A percentile compares a stretch with the other conserved stretches of the same genome.
These are phyloP conservation scores for Diaperis boleti DNA, from an alignment of 2,888 invertebrate genomes.

Conservation along the genomic window DNA sequence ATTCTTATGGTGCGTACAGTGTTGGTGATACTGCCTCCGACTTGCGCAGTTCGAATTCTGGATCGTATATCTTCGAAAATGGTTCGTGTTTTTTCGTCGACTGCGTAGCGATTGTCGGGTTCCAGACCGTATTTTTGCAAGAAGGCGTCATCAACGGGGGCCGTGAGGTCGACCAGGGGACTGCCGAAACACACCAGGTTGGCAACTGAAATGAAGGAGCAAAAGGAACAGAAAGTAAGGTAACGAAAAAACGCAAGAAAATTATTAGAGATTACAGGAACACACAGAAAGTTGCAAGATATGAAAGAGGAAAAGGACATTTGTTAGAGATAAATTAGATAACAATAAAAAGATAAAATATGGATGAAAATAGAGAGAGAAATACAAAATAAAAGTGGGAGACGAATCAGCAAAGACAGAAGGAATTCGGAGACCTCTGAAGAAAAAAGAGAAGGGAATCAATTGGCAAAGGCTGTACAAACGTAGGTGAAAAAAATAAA, in stretches of 20 bases:
- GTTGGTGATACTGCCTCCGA: constrained; percentile 53
- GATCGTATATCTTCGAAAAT: constrained; percentile 46
- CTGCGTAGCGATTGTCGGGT: constrained; percentile 45
- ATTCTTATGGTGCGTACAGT: constrained; percentile 47
- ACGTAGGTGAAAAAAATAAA: too few relatives aligned
- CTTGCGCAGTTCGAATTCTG: constrained; percentile 37
- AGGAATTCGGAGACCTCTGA: too few relatives aligned
- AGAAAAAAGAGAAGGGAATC: too few relatives aligned
- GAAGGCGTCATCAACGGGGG: constrained; percentile 46
- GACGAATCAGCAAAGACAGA: too few relatives aligned
- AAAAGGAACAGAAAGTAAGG: too few relatives aligned
- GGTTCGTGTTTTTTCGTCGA: constrained; percentile 20
- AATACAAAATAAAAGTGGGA: too few relatives aligned
- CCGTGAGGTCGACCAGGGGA: constrained; percentile 51
- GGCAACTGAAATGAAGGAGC: constrained; percentile 20
- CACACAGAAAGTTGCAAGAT: too few relatives aligned
- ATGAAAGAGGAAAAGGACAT: too few relatives aligned
- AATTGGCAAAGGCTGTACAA: too few relatives aligned
- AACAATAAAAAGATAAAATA: constrained; percentile 18
- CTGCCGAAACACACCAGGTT: constrained; percentile 47
- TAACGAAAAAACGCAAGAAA: too few relatives aligned
- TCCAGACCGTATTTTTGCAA: constrained; percentile 48
- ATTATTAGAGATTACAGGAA: too few relatives aligned
- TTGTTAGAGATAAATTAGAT: too few relatives aligned
- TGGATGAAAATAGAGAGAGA: constrained; percentile 12